A percentile compares a stretch with the other conserved stretches of the same genome.
These are phyloP conservation scores for Apteryx mantelli DNA, from an alignment of 2,113 vertebrate species.

Conservation along the genomic window DNA sequence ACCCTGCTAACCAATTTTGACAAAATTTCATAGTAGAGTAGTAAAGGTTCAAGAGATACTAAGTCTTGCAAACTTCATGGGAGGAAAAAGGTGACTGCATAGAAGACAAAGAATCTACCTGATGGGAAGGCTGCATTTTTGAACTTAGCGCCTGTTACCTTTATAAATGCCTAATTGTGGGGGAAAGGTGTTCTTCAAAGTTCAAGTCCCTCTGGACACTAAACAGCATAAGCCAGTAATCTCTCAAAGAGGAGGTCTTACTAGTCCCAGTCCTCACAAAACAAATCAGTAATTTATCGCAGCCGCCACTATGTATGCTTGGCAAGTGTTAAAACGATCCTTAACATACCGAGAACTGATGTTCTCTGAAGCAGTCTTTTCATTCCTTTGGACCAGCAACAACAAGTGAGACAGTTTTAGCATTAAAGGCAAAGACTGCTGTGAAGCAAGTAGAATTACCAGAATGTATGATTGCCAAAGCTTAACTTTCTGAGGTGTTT, in stretches of 20 bases:
- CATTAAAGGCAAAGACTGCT: background rate
- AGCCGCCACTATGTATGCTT: background rate
- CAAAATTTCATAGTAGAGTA: background rate
- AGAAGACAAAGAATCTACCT: background rate
- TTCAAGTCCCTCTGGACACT: background rate
- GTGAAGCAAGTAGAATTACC: background rate
- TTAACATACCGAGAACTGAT: background rate
- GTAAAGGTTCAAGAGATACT: background rate
- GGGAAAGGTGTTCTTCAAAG: background rate
- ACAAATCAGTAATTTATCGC: background rate
- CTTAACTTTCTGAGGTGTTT: background rate
- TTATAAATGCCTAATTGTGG: background rate
- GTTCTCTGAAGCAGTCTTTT: background rate
- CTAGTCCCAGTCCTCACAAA: background rate
- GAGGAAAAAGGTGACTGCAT: background rate
- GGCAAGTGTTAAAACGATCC: background rate
- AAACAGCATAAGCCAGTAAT: background rate
- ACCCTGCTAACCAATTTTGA: background rate
- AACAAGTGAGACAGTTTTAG: background rate
- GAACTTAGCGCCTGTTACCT: background rate
- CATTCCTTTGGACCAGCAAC: background rate
- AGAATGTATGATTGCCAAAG: background rate
- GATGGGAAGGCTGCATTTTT: background rate
- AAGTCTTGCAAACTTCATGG: background rate
- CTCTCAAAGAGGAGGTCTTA: background rate